A percentile compares a stretch with the other conserved stretches of the same genome.
These are phyloP conservation scores for Sarotherodon lohbergeri DNA, from an alignment of 2,113 vertebrate genomes.

Conservation along the genomic window DNA sequence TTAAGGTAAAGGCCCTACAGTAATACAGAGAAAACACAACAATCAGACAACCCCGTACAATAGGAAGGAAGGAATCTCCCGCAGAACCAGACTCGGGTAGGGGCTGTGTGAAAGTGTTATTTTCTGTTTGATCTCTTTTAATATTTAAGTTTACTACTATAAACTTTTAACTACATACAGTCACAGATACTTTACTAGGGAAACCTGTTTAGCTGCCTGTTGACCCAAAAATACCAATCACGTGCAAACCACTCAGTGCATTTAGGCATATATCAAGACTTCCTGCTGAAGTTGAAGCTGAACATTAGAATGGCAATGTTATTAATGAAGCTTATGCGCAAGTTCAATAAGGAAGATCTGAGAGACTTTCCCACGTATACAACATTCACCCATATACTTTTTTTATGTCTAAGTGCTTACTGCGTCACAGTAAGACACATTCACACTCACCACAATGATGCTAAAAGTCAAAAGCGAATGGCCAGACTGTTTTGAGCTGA, in stretches of 20 bases:
- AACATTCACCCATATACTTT: not conserved
- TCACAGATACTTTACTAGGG: not conserved
- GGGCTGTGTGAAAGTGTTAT: not conserved
- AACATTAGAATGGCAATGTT: not conserved
- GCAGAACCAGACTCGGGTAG: accelerated
- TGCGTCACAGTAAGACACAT: not conserved
- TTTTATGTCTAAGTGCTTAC: not conserved
- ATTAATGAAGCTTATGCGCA: not conserved
- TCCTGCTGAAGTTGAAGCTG: not conserved
- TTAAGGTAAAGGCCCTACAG: not conserved
- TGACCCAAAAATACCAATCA: not conserved
- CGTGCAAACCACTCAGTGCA: not conserved
- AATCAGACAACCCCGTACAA: not conserved
- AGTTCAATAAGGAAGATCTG: not conserved
- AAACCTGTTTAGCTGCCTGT: not conserved
- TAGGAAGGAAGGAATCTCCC: not conserved
- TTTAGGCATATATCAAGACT: not conserved
- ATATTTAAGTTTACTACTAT: not conserved
- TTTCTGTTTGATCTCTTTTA: not conserved
- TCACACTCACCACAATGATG: not conserved
- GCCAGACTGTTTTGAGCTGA: not conserved
- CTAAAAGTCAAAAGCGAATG: not conserved
- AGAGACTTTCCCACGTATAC: not conserved
- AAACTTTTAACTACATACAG: not conserved
- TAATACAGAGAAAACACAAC: not conserved